Evolutionary conservation across 2,797 vertebrate species (phyloP), one percentile per base, ranked within the genome.

Genomic region (Epinephelus awoara): DNA sequence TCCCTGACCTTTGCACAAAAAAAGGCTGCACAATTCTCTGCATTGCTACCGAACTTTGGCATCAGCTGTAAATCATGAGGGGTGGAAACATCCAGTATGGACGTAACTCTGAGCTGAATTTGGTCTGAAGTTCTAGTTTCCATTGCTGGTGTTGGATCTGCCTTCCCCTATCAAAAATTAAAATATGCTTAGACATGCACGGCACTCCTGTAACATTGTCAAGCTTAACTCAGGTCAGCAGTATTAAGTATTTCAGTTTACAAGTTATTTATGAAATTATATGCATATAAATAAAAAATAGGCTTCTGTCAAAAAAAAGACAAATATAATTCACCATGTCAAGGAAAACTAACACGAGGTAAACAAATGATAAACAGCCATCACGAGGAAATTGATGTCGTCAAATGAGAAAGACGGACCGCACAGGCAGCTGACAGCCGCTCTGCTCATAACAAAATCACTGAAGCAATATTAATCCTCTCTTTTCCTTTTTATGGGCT

Each of bases 381-480:
- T 38, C 12, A 8, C 6, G 14, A 4, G 29, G 18, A 66, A 21
- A 44, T 0, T 1, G 75, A 68, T 49, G 52, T 1, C 40, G 67
- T 76, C 27, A 71, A 73, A 62, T 50, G 51, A 84, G 50, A 49
- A 51, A 79, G 52, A 18, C 23, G n/a, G 14, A 38, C 18, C 0
- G 4, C 55, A 67, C 9, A 46, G 50, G 23, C 50, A 68, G 56
- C 58, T 6, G 51, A 42, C 64, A 34, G 59, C 3, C 62, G 54
- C 62, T 63, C 17, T 55, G 65, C 68, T 75, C 44, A 3, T 38
- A 73, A 81, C 80, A 47, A 67, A 80, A 71, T n/a, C 67, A 64
- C 56, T 71, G 64, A 56, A 66, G 65, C 54, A 66, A 44, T 27
- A 79, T 51, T 65, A 76, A 72, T 79, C 59, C 55, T 8, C 14